Evolutionary conservation across 2,888 invertebrate genomes (phyloP), one percentile per base, ranked within the genome.

Genomic region (Toxonevra muliebris): DNA sequence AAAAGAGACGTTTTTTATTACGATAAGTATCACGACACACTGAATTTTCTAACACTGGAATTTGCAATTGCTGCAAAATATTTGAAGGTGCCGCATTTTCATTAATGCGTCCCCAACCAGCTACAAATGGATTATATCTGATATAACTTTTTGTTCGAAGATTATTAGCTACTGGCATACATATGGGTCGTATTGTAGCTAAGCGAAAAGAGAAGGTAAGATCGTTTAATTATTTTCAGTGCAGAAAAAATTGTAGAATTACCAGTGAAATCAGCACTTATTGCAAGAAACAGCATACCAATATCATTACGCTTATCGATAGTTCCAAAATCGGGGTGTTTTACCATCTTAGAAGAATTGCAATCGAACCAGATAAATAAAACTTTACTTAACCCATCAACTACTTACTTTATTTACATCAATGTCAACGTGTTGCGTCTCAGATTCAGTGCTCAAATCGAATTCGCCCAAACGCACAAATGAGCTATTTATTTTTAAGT

Each of bases 401-500:
- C 40, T 13, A 82, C 10, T 82, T 85, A 75, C 77, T 54, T 76
- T 76, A 17, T 65, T 87, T 65, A 94, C 88, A 12, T 86, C 84
- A 17, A 92, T 84, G 77, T 92, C 90, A 30, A 89, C 78, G 53
- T 76, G 76, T 0, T 88, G 88, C 0, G 88, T 86, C 61, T 90
- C 88, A 40, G 87, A 86, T 5, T 89, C 89, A 0, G 86, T 82
- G 12, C 87, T 87, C 15, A 93, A 79, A 83, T 93, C 90, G 76
- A 93, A 87, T 77, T 94, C 94, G 0, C 94, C 94, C 0, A 94
- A 82, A 4, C 94, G 88, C 0, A 90, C 91, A 4, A 91, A 76
- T 76, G 89, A 88, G 52, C 92, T 92, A 81, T 58, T 73, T 70
- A 30, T 52, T 41, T 53, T 8, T 41, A 15, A 1, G 48, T 1